phyloP scores from a whole-genome alignment of 2,888 invertebrate genomes.

The Lordiphosa fenestrarum region DNA sequence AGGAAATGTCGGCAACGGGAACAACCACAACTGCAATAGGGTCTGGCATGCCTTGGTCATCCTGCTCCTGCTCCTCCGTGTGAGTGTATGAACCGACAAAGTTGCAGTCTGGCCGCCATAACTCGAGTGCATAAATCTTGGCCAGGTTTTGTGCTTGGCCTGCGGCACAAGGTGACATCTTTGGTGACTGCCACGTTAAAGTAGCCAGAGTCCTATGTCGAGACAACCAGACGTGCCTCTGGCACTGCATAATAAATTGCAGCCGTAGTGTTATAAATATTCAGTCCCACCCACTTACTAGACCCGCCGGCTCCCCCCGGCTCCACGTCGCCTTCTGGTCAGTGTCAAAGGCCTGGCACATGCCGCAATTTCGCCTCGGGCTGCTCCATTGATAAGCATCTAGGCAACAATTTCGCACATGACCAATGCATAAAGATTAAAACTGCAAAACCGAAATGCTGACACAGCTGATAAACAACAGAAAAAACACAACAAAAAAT shows the following conservation, averaged over 20 bases:
- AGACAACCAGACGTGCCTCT: slow-evolving; percentile 22
- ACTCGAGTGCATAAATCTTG: slow-evolving; percentile 74
- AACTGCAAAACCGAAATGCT: slow-evolving; percentile 64
- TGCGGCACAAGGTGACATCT: slow-evolving; percentile 66
- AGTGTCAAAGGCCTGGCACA: slow-evolving; percentile 19
- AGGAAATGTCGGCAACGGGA: slow-evolving; percentile 52
- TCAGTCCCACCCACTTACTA: slow-evolving; percentile 33
- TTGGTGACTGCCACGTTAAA: slow-evolving; percentile 58
- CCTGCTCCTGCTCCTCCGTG: slow-evolving; percentile 10
- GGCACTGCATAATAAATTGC: slow-evolving; percentile 77
- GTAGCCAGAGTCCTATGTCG: slow-evolving; percentile 30
- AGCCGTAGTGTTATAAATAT: slow-evolving; percentile 76
- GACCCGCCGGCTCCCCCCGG: background rate
- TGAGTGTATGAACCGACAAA: slow-evolving; percentile 49
- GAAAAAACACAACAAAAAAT: slow-evolving; percentile 20
- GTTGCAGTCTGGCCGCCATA: slow-evolving; percentile 64
- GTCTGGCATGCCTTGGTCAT: slow-evolving; percentile 10
- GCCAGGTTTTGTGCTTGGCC: slow-evolving; percentile 27
- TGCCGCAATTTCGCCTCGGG: slow-evolving; percentile 14
- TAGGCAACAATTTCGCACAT: slow-evolving; percentile 76
- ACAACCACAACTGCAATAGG: slow-evolving; percentile 10
- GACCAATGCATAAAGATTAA: slow-evolving; percentile 62
- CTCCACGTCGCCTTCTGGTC: background rate
- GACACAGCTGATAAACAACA: slow-evolving; percentile 51
- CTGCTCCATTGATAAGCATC: slow-evolving; percentile 69